Conservation (phyloP, 2,888 invertebrate species). For the Macropis europaea region DNA sequence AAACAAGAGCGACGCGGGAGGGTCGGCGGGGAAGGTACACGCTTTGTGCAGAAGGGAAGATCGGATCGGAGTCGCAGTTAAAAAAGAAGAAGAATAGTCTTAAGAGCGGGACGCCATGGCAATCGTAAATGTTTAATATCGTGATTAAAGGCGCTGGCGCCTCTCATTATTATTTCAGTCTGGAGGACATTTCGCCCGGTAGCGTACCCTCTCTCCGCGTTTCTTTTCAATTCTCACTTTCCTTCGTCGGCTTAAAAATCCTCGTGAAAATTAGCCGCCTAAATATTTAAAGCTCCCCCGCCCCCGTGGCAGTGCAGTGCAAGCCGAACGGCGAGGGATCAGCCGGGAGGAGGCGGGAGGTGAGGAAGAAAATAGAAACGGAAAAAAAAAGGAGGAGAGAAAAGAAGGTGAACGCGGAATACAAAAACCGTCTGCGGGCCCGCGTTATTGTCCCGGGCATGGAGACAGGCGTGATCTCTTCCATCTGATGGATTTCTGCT, state of each 20-base stretch:
- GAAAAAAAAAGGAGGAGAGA: not conserved
- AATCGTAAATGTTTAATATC: conserved; percentile 80
- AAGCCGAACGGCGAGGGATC: not conserved
- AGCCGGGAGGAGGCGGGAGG: conserved; percentile 9
- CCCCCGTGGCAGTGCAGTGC: not conserved
- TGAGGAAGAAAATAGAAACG: conserved; percentile 10
- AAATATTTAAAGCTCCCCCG: conserved; percentile 74
- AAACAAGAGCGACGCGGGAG: conserved; percentile 49
- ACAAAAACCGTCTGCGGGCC: conserved; percentile 73
- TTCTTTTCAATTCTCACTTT: conserved; percentile 76
- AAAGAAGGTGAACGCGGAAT: conserved; percentile 41
- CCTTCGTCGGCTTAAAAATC: conserved; percentile 72
- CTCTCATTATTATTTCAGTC: conserved; percentile 80
- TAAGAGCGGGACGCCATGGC: conserved; percentile 65
- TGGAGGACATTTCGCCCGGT: conserved; percentile 75
- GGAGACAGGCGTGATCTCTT: conserved; percentile 71
- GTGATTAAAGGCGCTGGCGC: conserved; percentile 79
- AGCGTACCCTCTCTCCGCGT: conserved; percentile 57
- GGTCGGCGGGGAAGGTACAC: not conserved
- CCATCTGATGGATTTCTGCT: conserved; percentile 73
- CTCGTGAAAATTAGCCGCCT: conserved; percentile 77
- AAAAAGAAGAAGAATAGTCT: conserved; percentile 58
- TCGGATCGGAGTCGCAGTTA: conserved; percentile 61
- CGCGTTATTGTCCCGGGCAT: conserved; percentile 67
- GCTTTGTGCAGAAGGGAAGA: conserved; percentile 59